A percentile compares a stretch with the other conserved stretches of the same genome.
These are phyloP conservation scores for Chaetura pelagica DNA, from an alignment of 2,113 vertebrate genomes.

Conservation along the genomic window DNA sequence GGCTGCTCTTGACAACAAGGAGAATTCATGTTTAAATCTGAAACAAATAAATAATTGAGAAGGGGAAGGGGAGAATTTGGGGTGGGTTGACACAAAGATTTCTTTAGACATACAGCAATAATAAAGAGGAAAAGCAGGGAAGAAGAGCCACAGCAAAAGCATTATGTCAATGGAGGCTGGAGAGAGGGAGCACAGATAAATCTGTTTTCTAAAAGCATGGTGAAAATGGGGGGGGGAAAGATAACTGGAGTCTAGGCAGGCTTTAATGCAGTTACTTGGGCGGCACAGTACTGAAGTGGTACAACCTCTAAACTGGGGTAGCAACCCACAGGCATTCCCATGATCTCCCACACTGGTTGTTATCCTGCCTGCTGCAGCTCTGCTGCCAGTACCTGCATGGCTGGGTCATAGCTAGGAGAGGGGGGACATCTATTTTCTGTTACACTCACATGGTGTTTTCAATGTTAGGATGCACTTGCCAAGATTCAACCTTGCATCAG, in stretches of 20 bases:
- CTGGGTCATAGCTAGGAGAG: neutral
- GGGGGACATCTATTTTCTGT: neutral
- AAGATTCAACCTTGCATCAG: neutral
- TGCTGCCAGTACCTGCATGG: neutral
- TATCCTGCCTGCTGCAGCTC: neutral
- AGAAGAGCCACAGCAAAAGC: neutral
- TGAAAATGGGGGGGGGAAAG: neutral
- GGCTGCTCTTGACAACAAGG: neutral
- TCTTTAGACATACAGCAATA: neutral
- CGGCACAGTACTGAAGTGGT: neutral
- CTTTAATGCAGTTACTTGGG: neutral
- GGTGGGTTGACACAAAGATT: neutral
- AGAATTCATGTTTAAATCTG: neutral
- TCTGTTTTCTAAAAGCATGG: neutral
- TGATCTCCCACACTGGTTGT: neutral
- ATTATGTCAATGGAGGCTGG: neutral
- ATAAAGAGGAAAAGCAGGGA: neutral
- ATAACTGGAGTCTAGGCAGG: neutral
- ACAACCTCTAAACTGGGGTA: neutral
- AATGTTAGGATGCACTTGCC: neutral
- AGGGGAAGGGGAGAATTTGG: neutral
- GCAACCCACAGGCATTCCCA: fast-evolving
- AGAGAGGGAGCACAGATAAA: neutral
- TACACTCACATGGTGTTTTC: neutral
- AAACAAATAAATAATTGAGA: neutral